These are phyloP conservation scores for Plagiodera versicolora DNA, from an alignment of 2,888 invertebrate species.

Conservation along the genomic window DNA sequence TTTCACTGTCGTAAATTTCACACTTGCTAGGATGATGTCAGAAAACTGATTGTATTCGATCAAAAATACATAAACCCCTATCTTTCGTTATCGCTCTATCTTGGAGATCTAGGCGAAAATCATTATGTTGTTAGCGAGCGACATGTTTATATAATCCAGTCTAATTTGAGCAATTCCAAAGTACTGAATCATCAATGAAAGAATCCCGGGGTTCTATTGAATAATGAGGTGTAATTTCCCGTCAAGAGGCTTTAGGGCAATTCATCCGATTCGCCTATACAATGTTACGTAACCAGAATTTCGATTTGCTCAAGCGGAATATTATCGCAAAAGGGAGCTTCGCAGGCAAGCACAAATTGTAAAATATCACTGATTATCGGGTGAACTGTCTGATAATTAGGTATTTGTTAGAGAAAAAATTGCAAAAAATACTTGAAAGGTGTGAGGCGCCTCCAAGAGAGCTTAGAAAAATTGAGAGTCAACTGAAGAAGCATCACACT, in stretches of 20 bases:
- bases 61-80: not conserved
- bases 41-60: not conserved
- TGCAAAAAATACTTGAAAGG: not conserved
- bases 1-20: not conserved
- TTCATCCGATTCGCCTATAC: slow-evolving; percentile 12
- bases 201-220: slow-evolving; percentile 8
- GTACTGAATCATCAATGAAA: slow-evolving; percentile 13
- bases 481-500: slow-evolving; percentile 22
- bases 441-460: not conserved
- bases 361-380: not conserved
- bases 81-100: not conserved
- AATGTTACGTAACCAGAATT: slow-evolving; percentile 24
- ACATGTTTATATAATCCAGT: not conserved
- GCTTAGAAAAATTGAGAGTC: slow-evolving; percentile 6
- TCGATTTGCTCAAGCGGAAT: slow-evolving; percentile 9
- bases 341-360: not conserved
- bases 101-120: not conserved
- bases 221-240: slow-evolving; percentile 17
- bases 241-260: slow-evolving; percentile 11
- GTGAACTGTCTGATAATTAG: not conserved
- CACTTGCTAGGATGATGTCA: not conserved
- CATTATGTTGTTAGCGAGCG: not conserved
- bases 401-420: not conserved
- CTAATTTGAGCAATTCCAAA: not conserved
- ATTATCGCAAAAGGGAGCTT: slow-evolving; percentile 3